Evolutionary conservation across 2,888 invertebrate genomes (phyloP), one percentile per base, ranked within the genome.

Genomic region (Caenorhabditis becei): DNA sequence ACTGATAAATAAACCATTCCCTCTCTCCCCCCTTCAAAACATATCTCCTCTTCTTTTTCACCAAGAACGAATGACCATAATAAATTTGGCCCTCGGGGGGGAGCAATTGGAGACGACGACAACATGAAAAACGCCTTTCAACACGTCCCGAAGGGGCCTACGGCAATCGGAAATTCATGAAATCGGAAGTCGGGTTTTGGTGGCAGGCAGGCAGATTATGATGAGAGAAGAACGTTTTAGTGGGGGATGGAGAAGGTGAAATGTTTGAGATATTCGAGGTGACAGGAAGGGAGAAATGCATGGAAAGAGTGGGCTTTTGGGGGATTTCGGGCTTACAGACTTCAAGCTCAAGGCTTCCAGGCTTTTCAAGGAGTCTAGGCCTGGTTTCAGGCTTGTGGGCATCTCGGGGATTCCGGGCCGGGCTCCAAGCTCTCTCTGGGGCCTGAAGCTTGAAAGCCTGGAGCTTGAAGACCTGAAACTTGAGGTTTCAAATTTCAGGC

Each of bases 161-260:
- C 20, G 54, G 20, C 54, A 75, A 75, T 75, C 75, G 75, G 66
- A 77, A 77, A 77, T 69, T 77, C 67, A 77, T 69, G 77, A 69
- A 63, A 77, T 62, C 67, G 69, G 63, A 63, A 63, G 56, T 37
- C 41, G 24, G n/a, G n/a, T n/a, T n/a, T 47, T 18, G 47, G 47
- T 4, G 16, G 41, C 14, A 3, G 16, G 16, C 8, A 14, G 41
- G 16, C 3, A 41, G 41, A 41, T 16, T 5, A 16, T 3, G 41
- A 41, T 2, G 41, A 41, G 47, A 47, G 47, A 47, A 47, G 47
- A 47, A 47, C 47, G 47, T 47, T 47, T 47, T 3, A 10, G 5
- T 18, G 58, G 20, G 41, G 41, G 58, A 63, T 32, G 16, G 47
- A 54, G 24, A 65, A 14, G n/a, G 20, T 20, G 18, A 37, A 16